phyloP scores from a whole-genome alignment of 2,113 vertebrate genomes.

The Centropus unirufus region DNA sequence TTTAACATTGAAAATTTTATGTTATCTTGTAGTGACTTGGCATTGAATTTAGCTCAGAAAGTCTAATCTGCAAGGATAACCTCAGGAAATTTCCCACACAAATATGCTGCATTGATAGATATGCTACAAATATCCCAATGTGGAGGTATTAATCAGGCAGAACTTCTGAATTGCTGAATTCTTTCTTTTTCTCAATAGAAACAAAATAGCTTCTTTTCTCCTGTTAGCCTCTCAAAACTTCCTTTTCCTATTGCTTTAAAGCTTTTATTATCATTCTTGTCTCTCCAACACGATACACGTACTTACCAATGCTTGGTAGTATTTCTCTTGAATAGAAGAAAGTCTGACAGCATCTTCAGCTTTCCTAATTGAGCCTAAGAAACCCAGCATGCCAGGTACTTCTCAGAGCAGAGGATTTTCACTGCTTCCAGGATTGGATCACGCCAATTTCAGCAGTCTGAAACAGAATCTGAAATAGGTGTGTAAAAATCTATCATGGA shows the following conservation, averaged over 20 bases:
- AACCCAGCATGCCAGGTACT: background rate
- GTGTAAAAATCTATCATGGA: conserved; percentile 32
- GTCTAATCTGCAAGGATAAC: background rate
- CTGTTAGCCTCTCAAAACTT: background rate
- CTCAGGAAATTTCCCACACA: background rate
- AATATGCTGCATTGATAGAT: background rate
- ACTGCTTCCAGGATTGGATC: background rate
- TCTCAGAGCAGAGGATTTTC: conserved; percentile 5
- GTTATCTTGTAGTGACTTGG: background rate
- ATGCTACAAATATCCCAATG: background rate
- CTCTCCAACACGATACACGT: background rate
- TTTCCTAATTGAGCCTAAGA: conserved; percentile 23
- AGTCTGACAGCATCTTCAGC: background rate
- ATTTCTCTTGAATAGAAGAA: background rate
- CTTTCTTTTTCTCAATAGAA: background rate
- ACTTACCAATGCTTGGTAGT: background rate
- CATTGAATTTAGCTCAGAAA: background rate
- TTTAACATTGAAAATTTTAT: background rate
- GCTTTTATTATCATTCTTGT: background rate
- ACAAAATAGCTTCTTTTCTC: background rate
- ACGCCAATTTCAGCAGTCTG: background rate
- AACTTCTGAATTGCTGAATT: background rate
- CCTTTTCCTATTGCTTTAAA: background rate
- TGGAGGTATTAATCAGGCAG: background rate
- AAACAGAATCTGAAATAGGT: conserved; percentile 22